phyloP scores from a whole-genome alignment of 2,888 invertebrate species.

The Philereme transversata region DNA sequence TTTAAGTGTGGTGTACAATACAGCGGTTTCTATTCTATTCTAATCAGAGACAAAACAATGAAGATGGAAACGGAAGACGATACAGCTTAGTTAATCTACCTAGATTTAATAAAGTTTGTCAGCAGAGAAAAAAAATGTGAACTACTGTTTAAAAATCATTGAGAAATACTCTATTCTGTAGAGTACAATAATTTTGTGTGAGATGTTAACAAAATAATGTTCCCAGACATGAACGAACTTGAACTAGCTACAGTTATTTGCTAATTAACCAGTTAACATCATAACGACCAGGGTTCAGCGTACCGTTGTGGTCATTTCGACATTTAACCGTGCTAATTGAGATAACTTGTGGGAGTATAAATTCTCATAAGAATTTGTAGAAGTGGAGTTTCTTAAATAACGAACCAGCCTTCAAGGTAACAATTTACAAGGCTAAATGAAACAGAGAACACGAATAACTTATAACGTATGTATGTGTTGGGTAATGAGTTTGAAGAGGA shows the following conservation, averaged over 20 bases:
- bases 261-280: conserved; percentile 22
- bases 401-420: conserved; percentile 2
- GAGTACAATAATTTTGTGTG: not conserved
- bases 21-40: too few species aligned
- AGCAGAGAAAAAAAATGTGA: too few species aligned
- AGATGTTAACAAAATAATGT: conserved; percentile 5
- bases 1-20: too few species aligned
- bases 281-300: conserved; percentile 11
- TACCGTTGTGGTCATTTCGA: conserved; percentile 26
- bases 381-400: not conserved
- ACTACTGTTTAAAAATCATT: not conserved
- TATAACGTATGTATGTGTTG: too few species aligned
- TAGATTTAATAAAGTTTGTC: too few species aligned
- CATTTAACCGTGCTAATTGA: conserved; percentile 23
- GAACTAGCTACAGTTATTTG: conserved; percentile 30
- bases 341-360: conserved; percentile 10
- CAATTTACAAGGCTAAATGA: not conserved
- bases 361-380: conserved; percentile 4
- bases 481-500: too few species aligned
- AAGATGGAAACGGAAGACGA: not conserved
- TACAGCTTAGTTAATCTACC: not conserved
- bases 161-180: not conserved
- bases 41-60: not conserved
- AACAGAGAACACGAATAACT: too few species aligned
- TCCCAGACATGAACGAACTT: conserved; percentile 28